Conservation (phyloP, 2,888 invertebrate genomes). For the Aphidius colemani region DNA sequence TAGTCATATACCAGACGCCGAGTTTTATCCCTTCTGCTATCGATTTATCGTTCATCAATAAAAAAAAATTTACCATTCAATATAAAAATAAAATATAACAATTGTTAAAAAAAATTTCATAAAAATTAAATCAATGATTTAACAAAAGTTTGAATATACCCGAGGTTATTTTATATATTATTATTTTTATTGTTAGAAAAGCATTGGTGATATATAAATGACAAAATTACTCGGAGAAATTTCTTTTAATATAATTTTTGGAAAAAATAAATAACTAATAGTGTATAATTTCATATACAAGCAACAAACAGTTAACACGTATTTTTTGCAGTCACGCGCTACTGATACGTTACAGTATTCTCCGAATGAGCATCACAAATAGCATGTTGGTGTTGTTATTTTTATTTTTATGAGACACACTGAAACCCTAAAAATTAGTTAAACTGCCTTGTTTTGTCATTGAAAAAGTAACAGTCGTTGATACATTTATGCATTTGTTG, state of each 20-base stretch:
- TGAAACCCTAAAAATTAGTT: too few relatives aligned
- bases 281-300: slow-evolving; percentile 25
- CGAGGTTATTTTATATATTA: neutral
- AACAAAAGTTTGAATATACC: neutral
- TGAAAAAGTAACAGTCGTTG: too few relatives aligned
- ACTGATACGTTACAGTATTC: slow-evolving; percentile 34
- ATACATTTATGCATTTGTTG: too few relatives aligned
- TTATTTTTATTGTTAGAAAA: neutral
- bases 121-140: slow-evolving; percentile 8
- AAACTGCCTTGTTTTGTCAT: too few relatives aligned
- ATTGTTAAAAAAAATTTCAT: slow-evolving; percentile 1
- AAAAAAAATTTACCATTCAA: neutral
- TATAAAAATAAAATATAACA: neutral
- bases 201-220: too few relatives aligned
- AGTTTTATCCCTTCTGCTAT: slow-evolving; percentile 5
- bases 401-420: too few relatives aligned
- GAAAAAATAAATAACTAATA: too few relatives aligned
- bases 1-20: neutral
- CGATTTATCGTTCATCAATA: slow-evolving; percentile 16
- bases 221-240: too few relatives aligned
- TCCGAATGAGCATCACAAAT: too few relatives aligned
- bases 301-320: slow-evolving; percentile 46
- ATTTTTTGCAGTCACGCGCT: slow-evolving; percentile 53
- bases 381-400: too few relatives aligned
- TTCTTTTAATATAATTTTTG: too few relatives aligned